Evolutionary conservation across 2,113 vertebrate genomes (phyloP), one percentile per base, ranked within the genome.

Genomic region (Egretta garzetta): DNA sequence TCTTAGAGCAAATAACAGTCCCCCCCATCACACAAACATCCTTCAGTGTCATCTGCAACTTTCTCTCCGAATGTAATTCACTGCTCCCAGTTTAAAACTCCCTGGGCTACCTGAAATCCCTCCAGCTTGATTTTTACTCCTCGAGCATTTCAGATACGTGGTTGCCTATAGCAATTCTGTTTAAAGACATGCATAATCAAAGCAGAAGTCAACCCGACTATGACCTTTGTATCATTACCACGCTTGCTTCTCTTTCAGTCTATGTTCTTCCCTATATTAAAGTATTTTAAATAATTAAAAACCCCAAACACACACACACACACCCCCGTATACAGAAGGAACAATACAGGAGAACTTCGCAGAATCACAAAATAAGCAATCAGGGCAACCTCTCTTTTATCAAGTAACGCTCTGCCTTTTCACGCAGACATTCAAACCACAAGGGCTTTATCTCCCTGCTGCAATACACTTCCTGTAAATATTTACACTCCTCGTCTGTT

Each of bases 111-210:
- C 28, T 19, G 33, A 77, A 63, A 66, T 33, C 55, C 17, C 50
- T 71, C 50, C 37, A 74, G 59, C 45, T 86, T 88, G 30, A 45
- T 32, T 94, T 95, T 73, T 37, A 86, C 2, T 11, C 49, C 20
- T 62, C 0, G 0, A 39, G 50, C 18, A 63, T n/a, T 84, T 86
- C 28, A 28, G 33, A 72, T 30, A 19, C 0, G 7, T 2, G 7
- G 32, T 1, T 62, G 33, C 32, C 35, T 45, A 30, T 1, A 63
- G 59, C n/a, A 74, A 55, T 47, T 58, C 56, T 9, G 20, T 50
- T 47, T 37, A 17, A 85, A 85, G 41, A 49, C 8, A 56, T 6
- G 35, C 32, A 80, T 33, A 52, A 43, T 7, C 15, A 37, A 81
- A 72, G 66, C 60, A 63, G 43, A 90, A 80, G 56, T 49, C 77